A percentile compares a stretch with the other conserved stretches of the same genome.
Conservation (phyloP, 2,888 invertebrate genomes). For the Troglohyphantes excavatus region DNA sequence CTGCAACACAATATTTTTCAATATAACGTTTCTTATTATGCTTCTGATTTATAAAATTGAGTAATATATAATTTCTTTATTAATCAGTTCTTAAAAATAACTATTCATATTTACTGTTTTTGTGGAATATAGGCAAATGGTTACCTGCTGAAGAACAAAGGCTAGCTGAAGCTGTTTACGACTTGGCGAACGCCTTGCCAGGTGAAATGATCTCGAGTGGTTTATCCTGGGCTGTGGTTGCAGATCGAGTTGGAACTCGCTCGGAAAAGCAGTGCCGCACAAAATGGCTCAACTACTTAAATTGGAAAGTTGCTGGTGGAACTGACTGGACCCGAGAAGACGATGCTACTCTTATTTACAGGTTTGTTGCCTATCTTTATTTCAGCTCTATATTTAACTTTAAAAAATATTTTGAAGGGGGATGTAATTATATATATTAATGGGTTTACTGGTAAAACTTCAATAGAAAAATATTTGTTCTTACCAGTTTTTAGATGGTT, state of each 20-base stretch:
- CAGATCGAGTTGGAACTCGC: constrained; percentile 83
- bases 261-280: constrained; percentile 84
- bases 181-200: constrained; percentile 82
- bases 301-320: constrained; percentile 84
- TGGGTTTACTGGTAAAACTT: too few relatives aligned
- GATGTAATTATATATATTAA: too few relatives aligned
- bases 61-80: too few relatives aligned
- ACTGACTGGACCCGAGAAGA: constrained; percentile 84
- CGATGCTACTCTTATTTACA: constrained; percentile 83
- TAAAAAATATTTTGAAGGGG: too few relatives aligned
- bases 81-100: too few relatives aligned
- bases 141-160: constrained; percentile 83
- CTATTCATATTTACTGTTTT: not conserved
- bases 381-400: too few relatives aligned
- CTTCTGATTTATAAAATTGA: too few relatives aligned
- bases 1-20: too few relatives aligned
- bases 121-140: constrained; percentile 82
- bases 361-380: constrained; percentile 81
- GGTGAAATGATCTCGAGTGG: constrained; percentile 83
- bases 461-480: not conserved
- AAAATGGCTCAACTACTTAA: constrained; percentile 84
- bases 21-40: too few relatives aligned
- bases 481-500: too few relatives aligned
- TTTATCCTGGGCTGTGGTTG: constrained; percentile 83
- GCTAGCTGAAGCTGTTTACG: constrained; percentile 83